These are phyloP conservation scores for Sipha maydis DNA, from an alignment of 2,888 invertebrate genomes.

Conservation along the genomic window DNA sequence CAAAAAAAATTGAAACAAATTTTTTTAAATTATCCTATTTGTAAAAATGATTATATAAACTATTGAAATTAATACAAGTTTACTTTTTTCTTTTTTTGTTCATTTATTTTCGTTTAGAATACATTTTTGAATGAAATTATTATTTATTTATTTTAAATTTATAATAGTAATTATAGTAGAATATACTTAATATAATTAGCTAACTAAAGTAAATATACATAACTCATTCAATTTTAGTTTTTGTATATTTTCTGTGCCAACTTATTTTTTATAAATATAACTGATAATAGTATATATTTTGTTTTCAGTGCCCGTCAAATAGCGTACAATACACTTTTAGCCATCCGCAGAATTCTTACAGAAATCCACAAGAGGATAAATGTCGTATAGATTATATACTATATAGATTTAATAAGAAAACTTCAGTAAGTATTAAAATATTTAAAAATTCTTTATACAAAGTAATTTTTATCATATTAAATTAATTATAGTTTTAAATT, in stretches of 20 bases:
- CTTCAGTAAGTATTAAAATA: slow-evolving; percentile 64
- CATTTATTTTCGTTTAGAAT: not conserved
- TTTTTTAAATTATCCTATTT: too few species aligned
- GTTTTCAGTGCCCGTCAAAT: slow-evolving; percentile 62
- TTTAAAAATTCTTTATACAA: not conserved
- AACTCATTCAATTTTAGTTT: too few species aligned
- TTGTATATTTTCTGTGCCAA: too few species aligned
- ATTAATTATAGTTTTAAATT: not conserved
- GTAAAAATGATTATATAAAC: too few species aligned
- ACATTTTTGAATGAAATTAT: not conserved
- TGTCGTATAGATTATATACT: slow-evolving; percentile 95
- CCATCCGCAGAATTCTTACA: slow-evolving; percentile 84
- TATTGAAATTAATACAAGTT: too few species aligned
- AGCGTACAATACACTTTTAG: slow-evolving; percentile 78
- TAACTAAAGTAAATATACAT: too few species aligned
- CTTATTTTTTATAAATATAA: too few species aligned
- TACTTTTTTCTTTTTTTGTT: too few species aligned
- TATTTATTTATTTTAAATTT: not conserved
- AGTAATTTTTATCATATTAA: too few species aligned
- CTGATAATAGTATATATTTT: not conserved
- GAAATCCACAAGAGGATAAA: slow-evolving; percentile 72
- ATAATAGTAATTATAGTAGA: too few species aligned
- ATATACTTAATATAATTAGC: not conserved
- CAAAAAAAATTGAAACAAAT: not conserved
- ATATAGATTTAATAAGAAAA: slow-evolving; percentile 70